Evolutionary conservation across 2,888 invertebrate genomes (phyloP), one percentile per base, ranked within the genome.

Genomic region (Caenorhabditis parvicauda): DNA sequence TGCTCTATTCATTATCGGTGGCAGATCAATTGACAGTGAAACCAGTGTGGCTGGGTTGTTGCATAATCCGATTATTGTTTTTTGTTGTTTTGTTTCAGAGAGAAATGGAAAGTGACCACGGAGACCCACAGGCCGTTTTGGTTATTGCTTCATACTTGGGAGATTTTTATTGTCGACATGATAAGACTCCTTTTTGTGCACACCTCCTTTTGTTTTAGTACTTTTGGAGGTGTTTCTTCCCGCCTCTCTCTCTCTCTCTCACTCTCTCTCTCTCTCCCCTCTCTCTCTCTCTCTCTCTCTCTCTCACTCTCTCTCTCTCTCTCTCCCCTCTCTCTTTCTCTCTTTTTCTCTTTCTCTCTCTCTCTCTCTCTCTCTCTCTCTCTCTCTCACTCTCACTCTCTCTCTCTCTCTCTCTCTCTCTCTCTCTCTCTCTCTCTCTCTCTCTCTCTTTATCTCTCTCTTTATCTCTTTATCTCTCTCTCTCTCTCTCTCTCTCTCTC

Each of bases 361-460:
- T 48, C 39, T n/a, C 41, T 52, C 43, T 43, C 14, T 9, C 24
- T 19, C 41, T 25, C 19, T 29, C 32, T 19, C 32, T 21, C 35
- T 3, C 12, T 32, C 35, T 42, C 42, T 48, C 39, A n/a, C 41
- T 52, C 43, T 43, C 14, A 12, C 24, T 19, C 41, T 25, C 19
- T 29, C 32, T 19, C 32, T 21, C 35, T 3, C 12, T 32, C 35
- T 37, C 21, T 25, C 37, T 28, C 6, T 25, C 52, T 32, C 47
- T 47, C 32, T 37, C 51, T 51, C 50, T 51, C 42, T 47, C 50
- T 51, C 45, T 50, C 45, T 49, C 37, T 45, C 24, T 4, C 24
- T 4, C 12, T 17, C 56, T 28, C 51, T 51, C 51, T 47, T 37
- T 44, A 35, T 46, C 50, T 56, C 47, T 52, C 52, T 52, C 51